Evolutionary conservation across 2,888 invertebrate genomes (phyloP).

Genomic region (Chrysodeixis includens): DNA sequence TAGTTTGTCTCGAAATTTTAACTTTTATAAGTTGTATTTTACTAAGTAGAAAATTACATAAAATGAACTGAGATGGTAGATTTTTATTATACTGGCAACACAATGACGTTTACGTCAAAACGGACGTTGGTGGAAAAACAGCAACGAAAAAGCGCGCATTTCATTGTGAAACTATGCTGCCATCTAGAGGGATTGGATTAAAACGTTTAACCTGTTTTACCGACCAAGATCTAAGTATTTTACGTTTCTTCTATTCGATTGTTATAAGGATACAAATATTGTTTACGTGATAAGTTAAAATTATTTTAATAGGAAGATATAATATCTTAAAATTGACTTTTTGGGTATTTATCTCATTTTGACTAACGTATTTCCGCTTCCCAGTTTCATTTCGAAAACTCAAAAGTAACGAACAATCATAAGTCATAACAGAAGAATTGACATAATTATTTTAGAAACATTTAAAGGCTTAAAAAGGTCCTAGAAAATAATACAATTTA

Average conservation of each 20-base stretch:
- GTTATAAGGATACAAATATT: not conserved
- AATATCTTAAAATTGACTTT: not conserved
- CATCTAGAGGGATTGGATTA: constrained; percentile 66
- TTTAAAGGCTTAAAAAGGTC: constrained; percentile 7
- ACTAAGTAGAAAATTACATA: not conserved
- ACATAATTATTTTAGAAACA: constrained; percentile 17
- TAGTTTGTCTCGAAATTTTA: too few relatives aligned
- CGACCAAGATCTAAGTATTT: constrained; percentile 37
- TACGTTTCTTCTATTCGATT: not conserved
- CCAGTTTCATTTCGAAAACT: constrained; percentile 40
- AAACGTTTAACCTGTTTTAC: constrained; percentile 58
- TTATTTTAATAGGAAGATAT: not conserved
- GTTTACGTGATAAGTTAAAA: not conserved
- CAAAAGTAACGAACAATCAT: constrained; percentile 28
- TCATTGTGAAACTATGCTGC: constrained; percentile 64
- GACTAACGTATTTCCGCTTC: constrained; percentile 43
- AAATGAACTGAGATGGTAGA: constrained; percentile 50
- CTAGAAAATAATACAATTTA: not conserved
- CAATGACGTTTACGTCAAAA: constrained; percentile 67
- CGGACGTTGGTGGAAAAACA: constrained; percentile 63
- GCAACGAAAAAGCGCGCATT: constrained; percentile 77
- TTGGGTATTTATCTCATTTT: not conserved
- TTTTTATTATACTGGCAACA: constrained; percentile 63
- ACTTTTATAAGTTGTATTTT: too few relatives aligned
- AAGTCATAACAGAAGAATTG: constrained; percentile 14